These are phyloP conservation scores for Rhinophrynus dorsalis DNA, from an alignment of 2,797 vertebrate genomes.

Conservation along the genomic window DNA sequence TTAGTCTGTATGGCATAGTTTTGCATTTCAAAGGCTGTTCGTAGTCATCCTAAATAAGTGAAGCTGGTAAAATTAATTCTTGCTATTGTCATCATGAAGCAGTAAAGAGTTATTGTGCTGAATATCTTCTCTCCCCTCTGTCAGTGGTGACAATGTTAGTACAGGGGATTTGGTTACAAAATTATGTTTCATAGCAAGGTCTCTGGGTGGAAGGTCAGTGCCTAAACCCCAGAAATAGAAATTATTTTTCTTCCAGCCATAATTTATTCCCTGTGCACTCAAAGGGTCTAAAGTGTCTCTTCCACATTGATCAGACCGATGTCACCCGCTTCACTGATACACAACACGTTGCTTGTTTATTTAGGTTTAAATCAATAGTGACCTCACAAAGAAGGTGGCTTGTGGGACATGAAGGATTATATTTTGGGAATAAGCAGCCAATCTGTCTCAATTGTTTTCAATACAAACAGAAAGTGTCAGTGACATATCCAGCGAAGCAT, in stretches of 20 bases:
- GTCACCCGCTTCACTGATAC: slow-evolving; percentile 14
- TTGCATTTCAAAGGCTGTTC: no score
- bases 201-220: slow-evolving; percentile 21
- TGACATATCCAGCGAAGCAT: not conserved
- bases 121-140: slow-evolving; percentile 3
- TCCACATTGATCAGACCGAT: slow-evolving; percentile 37
- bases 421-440: slow-evolving; percentile 30
- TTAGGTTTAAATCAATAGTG: slow-evolving; percentile 42
- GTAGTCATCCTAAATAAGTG: no score
- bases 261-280: slow-evolving; percentile 26
- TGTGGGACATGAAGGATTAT: slow-evolving; percentile 27
- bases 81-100: no score
- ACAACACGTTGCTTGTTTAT: slow-evolving; percentile 23
- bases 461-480: slow-evolving; percentile 15
- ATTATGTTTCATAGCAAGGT: slow-evolving; percentile 35
- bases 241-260: slow-evolving; percentile 7
- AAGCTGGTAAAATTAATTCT: no score
- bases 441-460: slow-evolving; percentile 37
- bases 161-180: slow-evolving; percentile 32
- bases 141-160: not conserved
- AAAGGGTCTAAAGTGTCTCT: slow-evolving; percentile 3
- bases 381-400: slow-evolving; percentile 26
- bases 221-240: slow-evolving; percentile 4
- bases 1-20: no score
- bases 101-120: not conserved